These are phyloP conservation scores for Amphimedon queenslandica DNA, from an alignment of 37 sponge, comb jelly and placozoan genomes.

Conservation along the genomic window DNA sequence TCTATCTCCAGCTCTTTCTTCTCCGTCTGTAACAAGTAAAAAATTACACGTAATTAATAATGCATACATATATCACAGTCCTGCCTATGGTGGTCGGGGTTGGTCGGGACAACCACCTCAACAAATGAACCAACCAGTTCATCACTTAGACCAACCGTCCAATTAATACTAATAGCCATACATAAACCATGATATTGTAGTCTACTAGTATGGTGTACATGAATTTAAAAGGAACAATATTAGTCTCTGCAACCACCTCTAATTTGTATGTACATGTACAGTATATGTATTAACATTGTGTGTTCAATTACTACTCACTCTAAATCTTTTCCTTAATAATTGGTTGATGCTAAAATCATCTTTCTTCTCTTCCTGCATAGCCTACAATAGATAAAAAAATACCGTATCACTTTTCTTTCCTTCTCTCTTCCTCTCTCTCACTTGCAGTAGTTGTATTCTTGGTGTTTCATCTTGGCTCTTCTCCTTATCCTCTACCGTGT, in stretches of 20 bases:
- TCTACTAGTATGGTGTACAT: too few relatives aligned
- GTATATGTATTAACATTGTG: too few relatives aligned
- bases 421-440: neutral
- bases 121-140: too few relatives aligned
- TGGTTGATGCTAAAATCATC: conserved; percentile 88
- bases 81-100: too few relatives aligned
- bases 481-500: conserved; percentile 75
- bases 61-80: too few relatives aligned
- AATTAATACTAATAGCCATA: too few relatives aligned
- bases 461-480: conserved; percentile 84
- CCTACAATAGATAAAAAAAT: conserved; percentile 39
- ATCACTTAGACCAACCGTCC: too few relatives aligned
- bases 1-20: conserved; percentile 42
- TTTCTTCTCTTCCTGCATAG: conserved; percentile 57
- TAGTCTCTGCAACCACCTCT: neutral
- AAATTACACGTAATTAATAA: neutral
- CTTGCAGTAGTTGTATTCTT: conserved; percentile 22
- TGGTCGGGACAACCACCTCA: too few relatives aligned
- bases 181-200: too few relatives aligned
- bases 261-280: too few relatives aligned
- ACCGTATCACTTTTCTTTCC: neutral
- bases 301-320: conserved; percentile 51
- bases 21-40: conserved; percentile 34
- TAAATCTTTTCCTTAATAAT: conserved; percentile 67
- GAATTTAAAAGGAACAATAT: too few relatives aligned